These are phyloP conservation scores for Ciconia maguari DNA, from an alignment of 2,113 vertebrate genomes.

Conservation along the genomic window DNA sequence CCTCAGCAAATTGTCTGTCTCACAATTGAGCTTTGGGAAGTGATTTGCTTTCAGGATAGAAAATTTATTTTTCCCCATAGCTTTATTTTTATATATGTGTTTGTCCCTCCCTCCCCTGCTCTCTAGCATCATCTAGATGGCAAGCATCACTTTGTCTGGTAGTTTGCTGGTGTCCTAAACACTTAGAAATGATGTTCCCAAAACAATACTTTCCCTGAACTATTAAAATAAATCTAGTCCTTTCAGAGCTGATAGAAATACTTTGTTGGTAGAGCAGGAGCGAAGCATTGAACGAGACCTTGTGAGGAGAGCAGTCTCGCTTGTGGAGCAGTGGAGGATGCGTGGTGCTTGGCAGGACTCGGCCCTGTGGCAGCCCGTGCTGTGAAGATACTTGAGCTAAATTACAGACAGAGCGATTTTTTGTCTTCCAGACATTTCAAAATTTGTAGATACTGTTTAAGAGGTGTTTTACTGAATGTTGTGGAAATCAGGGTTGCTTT, in stretches of 20 bases:
- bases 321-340: rapidly evolving
- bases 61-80: background rate
- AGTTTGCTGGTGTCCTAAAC: background rate
- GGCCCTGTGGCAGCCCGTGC: rapidly evolving
- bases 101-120: background rate
- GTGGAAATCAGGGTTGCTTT: background rate
- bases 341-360: rapidly evolving
- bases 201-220: background rate
- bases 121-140: background rate
- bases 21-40: background rate
- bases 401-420: background rate
- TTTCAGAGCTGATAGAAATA: background rate
- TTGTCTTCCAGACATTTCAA: background rate
- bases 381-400: background rate
- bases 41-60: background rate
- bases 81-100: background rate
- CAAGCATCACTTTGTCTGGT: background rate
- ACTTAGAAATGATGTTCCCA: background rate
- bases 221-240: background rate
- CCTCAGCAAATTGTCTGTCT: slow-evolving; percentile 27
- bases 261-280: background rate
- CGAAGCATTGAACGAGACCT: rapidly evolving
- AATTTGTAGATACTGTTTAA: background rate
- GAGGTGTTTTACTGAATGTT: background rate
- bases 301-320: background rate